Percentiles rank a stretch among this genome's conserved stretches.
These are phyloP conservation scores for Electrona antarctica DNA, from an alignment of 2,113 vertebrate genomes.

Conservation along the genomic window DNA sequence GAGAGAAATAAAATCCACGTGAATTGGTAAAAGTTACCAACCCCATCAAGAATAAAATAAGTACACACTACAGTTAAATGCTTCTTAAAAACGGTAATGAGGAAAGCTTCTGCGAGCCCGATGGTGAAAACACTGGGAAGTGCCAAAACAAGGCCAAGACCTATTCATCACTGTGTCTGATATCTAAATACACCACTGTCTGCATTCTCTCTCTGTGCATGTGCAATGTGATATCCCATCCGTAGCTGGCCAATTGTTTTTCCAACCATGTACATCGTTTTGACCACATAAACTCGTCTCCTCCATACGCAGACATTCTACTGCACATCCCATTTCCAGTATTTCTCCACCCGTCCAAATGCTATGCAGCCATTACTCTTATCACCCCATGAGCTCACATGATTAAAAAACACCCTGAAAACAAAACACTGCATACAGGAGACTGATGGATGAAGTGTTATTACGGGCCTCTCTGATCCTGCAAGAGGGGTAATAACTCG, in stretches of 20 bases:
- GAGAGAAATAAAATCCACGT: conserved; percentile 54
- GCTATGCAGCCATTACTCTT: conserved; percentile 9
- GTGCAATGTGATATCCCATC: conserved; percentile 42
- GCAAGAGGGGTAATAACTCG: conserved; percentile 64
- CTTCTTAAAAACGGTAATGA: conserved; percentile 37
- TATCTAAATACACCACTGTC: conserved; percentile 18
- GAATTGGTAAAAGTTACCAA: conserved; percentile 53
- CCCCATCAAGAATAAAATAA: conserved; percentile 16
- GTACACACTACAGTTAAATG: conserved; percentile 49
- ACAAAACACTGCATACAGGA: conserved; percentile 59
- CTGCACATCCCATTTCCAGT: conserved; percentile 34
- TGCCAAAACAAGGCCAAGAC: conserved; percentile 37
- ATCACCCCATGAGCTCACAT: conserved; percentile 56
- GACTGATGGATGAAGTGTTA: conserved; percentile 63
- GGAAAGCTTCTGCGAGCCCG: conserved; percentile 42
- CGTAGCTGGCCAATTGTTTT: conserved; percentile 3
- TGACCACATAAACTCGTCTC: conserved; percentile 16
- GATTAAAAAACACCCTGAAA: conserved; percentile 50
- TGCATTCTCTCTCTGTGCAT: conserved; percentile 1
- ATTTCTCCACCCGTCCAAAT: conserved; percentile 29
- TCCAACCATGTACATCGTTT: conserved; percentile 16
- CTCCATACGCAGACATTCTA: conserved; percentile 41
- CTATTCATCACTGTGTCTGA: conserved; percentile 48
- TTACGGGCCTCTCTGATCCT: conserved; percentile 65
- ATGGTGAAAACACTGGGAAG: conserved; percentile 47